Base-by-base conservation (phyloP, 2,113 vertebrate genomes). In the Ictidomys tridecemlineatus region DNA sequence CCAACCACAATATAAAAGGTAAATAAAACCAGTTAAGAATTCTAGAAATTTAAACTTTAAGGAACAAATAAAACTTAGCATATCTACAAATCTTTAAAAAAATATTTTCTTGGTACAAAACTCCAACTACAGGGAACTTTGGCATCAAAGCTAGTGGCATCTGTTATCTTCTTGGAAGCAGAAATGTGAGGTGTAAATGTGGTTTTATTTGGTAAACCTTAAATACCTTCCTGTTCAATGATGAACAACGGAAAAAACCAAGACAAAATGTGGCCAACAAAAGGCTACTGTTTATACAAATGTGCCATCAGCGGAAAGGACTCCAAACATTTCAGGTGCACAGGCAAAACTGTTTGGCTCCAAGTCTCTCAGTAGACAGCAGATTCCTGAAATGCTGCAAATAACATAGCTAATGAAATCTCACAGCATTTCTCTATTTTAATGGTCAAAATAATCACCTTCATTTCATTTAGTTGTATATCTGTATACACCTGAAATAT, bases 1-100 rank as follows among this genome's bases (percentile, higher is more conserved):
- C 24, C 83, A 95, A 85, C 39, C 69, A 37, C 42, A 83, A 70
- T n/a, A 42, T 51, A 87, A 93, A 65, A 93, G 70, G 69, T 39
- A 69, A 96, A 67, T 69, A 86, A 85, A 78, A 88, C 61, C 20
- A 73, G 45, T 37, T 61, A 73, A 34, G 24, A 80, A 77, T 56
- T 79, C 48, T 80, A 95, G 69, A 91, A 96, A 96, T 96, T 63
- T 89, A 70, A 53, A 92, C 67, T 74, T 94, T 77, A 93, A 94
- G 70, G 45, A 74, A 63, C 56, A 96, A 97, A 93, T 73, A 91
- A 90, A 96, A 93, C 95, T 83, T 79, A 84, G 5, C 67, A 22
- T 82, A 93, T 67, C 89, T 87, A 83, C 14, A 85, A 84, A 94
- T 91, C 82, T 92, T 80, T 89, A 78, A 96, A 88, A 93, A 97